Conservation (phyloP, 2,113 vertebrate genomes). For the Verasper variegatus region DNA sequence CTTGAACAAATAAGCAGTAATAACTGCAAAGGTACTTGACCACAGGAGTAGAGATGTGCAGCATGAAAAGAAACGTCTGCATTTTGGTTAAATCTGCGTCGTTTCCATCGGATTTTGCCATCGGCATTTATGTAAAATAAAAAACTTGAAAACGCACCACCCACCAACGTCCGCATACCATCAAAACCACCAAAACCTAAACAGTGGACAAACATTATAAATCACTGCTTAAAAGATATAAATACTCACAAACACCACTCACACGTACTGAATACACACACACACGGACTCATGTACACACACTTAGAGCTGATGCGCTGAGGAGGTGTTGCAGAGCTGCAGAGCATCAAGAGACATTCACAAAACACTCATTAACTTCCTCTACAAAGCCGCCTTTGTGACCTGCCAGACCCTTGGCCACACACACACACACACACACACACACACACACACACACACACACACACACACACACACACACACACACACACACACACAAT, state of each 20-base stretch:
- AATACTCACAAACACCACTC: slow-evolving; percentile 57
- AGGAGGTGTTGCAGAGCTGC: slow-evolving; percentile 75
- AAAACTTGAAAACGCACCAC: slow-evolving; percentile 54
- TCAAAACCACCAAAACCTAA: slow-evolving; percentile 73
- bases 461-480: slow-evolving; percentile 44
- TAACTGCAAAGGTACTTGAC: slow-evolving; percentile 92
- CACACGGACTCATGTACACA: slow-evolving; percentile 35
- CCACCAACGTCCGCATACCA: slow-evolving; percentile 46
- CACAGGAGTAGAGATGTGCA: slow-evolving; percentile 90
- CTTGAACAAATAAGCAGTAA: slow-evolving; percentile 96
- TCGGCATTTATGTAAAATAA: slow-evolving; percentile 35
- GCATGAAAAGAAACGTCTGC: slow-evolving; percentile 86
- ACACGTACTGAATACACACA: slow-evolving; percentile 38
- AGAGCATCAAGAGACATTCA: slow-evolving; percentile 77
- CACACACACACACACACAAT: slow-evolving; percentile 25
- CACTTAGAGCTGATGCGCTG: slow-evolving; percentile 68
- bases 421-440: slow-evolving; percentile 53
- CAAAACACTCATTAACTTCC: slow-evolving; percentile 81
- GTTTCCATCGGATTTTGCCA: slow-evolving; percentile 78
- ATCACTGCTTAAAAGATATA: slow-evolving; percentile 79
- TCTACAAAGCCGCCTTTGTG: slow-evolving; percentile 82
- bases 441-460: slow-evolving; percentile 23
- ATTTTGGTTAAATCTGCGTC: slow-evolving; percentile 78
- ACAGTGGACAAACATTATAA: slow-evolving; percentile 82
- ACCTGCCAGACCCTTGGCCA: slow-evolving; percentile 70